Base-by-base conservation (phyloP, 2,113 vertebrate species). In the Hyla sarda region DNA sequence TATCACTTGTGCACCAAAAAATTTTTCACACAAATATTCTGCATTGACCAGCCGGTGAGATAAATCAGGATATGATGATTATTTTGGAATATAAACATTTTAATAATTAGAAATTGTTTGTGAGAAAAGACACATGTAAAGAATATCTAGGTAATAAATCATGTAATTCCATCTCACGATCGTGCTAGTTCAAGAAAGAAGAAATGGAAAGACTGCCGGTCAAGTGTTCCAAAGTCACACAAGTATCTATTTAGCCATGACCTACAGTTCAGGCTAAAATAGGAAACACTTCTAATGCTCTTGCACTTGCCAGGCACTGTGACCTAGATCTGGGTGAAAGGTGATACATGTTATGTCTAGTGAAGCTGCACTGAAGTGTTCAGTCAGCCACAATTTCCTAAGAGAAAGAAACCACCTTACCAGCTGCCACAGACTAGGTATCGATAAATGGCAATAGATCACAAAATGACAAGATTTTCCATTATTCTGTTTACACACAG, bases 341-440 rank as follows among this genome's bases (percentile, higher is more conserved):
- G 58, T 77, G 83, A 78, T 41, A 23, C 62, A 28, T 77, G 72
- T 77, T 84, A 76, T 84, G 83, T 77, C 83, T 84, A 69, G 74
- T 34, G 28, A 34, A 85, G 50, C 56, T n/a, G 13, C 41, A 8
- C n/a, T 34, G n/a, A 30, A 41, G 14, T 41, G 8, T 71, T 0
- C 30, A 5, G 14, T 34, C 71, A 47, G 37, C 45, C 19, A 12
- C 37, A 1, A n/a, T 75, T 28, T 2, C 13, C 73, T 50, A 3
- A 41, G 41, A 41, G 41, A 3, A 41, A 41, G 41, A 41, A 41
- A 41, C 8, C 41, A n/a, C n/a, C n/a, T n/a, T n/a, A n/a, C n/a
- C n/a, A n/a, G n/a, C n/a, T n/a, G n/a, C n/a, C n/a, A n/a, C n/a
- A n/a, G n/a, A n/a, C n/a, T n/a, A 41, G 41, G 41, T 41, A 8